Base-by-base conservation (phyloP, 2,888 invertebrate genomes). In the Platycheirus rosarum region DNA sequence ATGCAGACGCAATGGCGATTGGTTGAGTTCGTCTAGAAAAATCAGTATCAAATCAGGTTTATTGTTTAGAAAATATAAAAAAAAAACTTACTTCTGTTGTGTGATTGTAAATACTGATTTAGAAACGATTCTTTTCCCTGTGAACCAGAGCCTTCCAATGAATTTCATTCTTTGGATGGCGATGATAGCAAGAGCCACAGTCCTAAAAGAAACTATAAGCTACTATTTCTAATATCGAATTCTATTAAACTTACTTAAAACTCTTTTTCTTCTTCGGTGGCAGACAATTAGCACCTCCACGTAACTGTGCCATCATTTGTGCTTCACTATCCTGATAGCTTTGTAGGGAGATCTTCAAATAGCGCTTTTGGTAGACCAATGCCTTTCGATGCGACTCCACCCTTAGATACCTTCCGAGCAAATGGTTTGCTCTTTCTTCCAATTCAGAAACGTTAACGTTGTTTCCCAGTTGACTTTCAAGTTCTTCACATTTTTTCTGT, bases 301-400 rank as follows among this genome's bases (percentile, higher is more conserved):
- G 85, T 4, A 87, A 76, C 18, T 87, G 85, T 0, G 84, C 85
- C 78, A 90, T 71, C 0, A 89, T 87, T 70, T 88, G 86, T 18
- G 88, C 87, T 78, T 91, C 90, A 60, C 87, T 90, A 26, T 89
- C 89, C 85, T 90, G 90, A 84, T 91, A 91, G 9, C 88, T 88
- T 53, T 93, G 86, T 89, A 92, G 85, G 86, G 95, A 93, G 13
- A 95, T 92, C 84, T 96, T 92, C 65, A 98, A 91, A 89, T 97
- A 98, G 16, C 95, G 93, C 91, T 98, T 98, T 91, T 98, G 98
- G 93, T 95, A 97, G 62, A 95, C 93, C 65, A 98, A 91, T 11
- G 97, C 96, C 89, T 97, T 97, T 74, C 96, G 93, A 86, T 95
- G 95, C 87, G 97, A 97, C 88, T 97, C 96, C 3, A 95, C 93